phyloP scores from a whole-genome alignment of 2,888 invertebrate genomes.

The Scaptomyza flava region DNA sequence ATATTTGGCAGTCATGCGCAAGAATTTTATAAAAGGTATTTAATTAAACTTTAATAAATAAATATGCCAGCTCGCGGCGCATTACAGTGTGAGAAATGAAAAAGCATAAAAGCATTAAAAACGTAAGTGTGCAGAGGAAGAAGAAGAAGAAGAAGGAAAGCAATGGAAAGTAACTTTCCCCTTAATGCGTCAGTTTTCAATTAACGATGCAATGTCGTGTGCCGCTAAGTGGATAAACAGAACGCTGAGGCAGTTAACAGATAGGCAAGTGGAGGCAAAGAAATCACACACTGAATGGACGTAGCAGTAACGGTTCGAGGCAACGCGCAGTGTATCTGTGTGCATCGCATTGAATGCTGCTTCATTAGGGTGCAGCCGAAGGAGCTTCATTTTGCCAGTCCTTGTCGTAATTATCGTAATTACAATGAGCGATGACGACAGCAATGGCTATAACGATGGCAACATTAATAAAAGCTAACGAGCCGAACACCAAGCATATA shows the following conservation, averaged over 20 bases:
- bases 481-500: constrained; percentile 44
- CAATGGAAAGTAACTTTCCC: constrained; percentile 31
- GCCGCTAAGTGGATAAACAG: constrained; percentile 72
- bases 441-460: constrained; percentile 47
- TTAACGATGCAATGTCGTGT: constrained; percentile 62
- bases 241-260: neutral
- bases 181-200: constrained; percentile 76
- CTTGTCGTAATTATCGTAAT: constrained; percentile 75
- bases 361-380: constrained; percentile 67
- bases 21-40: constrained; percentile 70
- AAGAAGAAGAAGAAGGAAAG: neutral
- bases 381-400: constrained; percentile 50
- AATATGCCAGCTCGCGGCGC: constrained; percentile 40
- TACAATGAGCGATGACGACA: constrained; percentile 69
- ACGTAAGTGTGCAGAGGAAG: constrained; percentile 4
- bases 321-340: constrained; percentile 5
- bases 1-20: constrained; percentile 70
- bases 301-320: neutral
- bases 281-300: constrained; percentile 16
- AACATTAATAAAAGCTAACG: constrained; percentile 70
- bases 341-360: constrained; percentile 61
- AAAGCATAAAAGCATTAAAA: constrained; percentile 47
- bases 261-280: neutral
- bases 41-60: constrained; percentile 76
- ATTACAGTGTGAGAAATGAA: constrained; percentile 57